phyloP scores from a whole-genome alignment of 2,888 invertebrate species.

The Cryptocephalus moraei region DNA sequence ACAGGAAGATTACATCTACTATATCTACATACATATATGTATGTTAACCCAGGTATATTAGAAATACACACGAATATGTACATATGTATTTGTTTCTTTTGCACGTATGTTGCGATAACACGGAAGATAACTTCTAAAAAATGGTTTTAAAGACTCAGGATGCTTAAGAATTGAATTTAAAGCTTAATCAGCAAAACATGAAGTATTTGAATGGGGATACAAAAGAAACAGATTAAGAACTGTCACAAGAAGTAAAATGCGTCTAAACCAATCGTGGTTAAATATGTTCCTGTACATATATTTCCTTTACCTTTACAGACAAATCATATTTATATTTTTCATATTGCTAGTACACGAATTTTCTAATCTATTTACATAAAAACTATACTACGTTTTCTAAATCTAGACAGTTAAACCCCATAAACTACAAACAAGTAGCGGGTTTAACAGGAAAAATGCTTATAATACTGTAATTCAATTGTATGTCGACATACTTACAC shows the following conservation, averaged over 20 bases:
- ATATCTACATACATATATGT: too few relatives aligned
- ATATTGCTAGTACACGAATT: slow-evolving; percentile 44
- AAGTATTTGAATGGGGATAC: slow-evolving; percentile 1
- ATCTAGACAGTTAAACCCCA: not conserved
- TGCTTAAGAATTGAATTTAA: slow-evolving; percentile 13
- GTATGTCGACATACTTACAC: not conserved
- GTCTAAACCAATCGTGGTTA: not conserved
- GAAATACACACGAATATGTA: too few relatives aligned
- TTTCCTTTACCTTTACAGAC: not conserved
- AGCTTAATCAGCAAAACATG: slow-evolving; percentile 20
- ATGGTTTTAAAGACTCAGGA: too few relatives aligned
- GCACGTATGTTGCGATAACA: too few relatives aligned
- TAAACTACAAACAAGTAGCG: not conserved
- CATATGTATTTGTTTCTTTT: too few relatives aligned
- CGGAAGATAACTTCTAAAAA: too few relatives aligned
- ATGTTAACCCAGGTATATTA: too few relatives aligned
- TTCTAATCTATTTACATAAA: slow-evolving; percentile 32
- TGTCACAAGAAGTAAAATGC: not conserved
- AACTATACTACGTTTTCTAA: slow-evolving; percentile 1
- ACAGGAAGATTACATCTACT: not conserved
- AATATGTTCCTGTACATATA: slow-evolving; percentile 2
- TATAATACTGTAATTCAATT: not conserved
- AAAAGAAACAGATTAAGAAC: slow-evolving; percentile 1
- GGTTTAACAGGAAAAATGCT: not conserved
- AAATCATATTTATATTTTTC: slow-evolving; percentile 12